Percentiles rank a stretch among this genome's conserved stretches.
Evolutionary conservation across 2,113 vertebrate genomes (phyloP).

Genomic region (Otolemur garnettii): DNA sequence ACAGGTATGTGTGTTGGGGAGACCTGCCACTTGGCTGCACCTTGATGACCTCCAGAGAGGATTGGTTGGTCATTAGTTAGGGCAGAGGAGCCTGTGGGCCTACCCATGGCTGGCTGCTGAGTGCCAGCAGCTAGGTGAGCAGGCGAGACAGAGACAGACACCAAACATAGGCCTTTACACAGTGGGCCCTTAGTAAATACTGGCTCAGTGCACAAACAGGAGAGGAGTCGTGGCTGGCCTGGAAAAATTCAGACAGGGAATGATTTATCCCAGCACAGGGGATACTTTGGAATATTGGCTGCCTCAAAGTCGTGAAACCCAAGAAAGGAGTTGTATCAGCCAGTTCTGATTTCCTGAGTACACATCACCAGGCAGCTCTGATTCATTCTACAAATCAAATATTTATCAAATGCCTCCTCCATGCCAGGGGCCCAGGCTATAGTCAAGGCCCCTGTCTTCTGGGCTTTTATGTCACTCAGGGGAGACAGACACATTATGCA

Average conservation of each 20-base stretch:
- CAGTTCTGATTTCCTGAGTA: conserved; percentile 47
- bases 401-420: not conserved
- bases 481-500: not conserved
- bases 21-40: not conserved
- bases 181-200: not conserved
- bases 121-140: not conserved
- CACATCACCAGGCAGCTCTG: not conserved
- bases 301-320: not conserved
- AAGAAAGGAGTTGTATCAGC: conserved; percentile 4
- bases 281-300: not conserved
- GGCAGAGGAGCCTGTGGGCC: not conserved
- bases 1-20: not conserved
- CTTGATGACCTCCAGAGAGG: not conserved
- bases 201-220: not conserved
- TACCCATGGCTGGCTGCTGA: not conserved
- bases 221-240: not conserved
- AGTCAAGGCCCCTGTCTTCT: not conserved
- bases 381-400: conserved; percentile 50
- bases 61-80: not conserved
- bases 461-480: not conserved
- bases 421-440: not conserved
- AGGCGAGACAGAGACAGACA: not conserved
- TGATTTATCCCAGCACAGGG: not conserved
- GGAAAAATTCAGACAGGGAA: not conserved
- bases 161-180: not conserved